phyloP scores from a whole-genome alignment of 2,888 invertebrate species.

The Drosophila mimetica region DNA sequence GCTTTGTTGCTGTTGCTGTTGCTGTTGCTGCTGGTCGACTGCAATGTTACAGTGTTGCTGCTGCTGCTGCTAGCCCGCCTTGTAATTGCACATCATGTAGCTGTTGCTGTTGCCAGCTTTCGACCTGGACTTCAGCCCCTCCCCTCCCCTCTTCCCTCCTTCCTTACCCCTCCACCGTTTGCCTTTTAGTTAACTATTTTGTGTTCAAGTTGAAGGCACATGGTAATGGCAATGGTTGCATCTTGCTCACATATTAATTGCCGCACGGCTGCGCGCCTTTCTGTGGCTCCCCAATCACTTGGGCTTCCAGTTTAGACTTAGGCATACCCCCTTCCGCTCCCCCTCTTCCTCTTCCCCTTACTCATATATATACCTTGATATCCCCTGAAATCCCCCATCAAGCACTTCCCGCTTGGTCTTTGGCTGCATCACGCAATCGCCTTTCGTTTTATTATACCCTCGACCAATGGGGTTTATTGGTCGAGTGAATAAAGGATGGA shows the following conservation, averaged over 20 bases:
- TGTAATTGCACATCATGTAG: constrained; percentile 58
- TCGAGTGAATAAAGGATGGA: neutral
- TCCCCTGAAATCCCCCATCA: constrained; percentile 23
- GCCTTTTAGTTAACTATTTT: constrained; percentile 82
- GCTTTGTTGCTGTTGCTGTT: constrained; percentile 50
- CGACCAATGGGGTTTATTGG: constrained; percentile 15
- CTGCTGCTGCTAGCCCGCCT: constrained; percentile 50
- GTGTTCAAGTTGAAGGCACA: constrained; percentile 80
- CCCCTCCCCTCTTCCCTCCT: constrained; percentile 2
- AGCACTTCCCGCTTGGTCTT: constrained; percentile 26
- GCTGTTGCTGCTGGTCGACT: constrained; percentile 10
- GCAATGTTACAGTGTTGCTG: constrained; percentile 45
- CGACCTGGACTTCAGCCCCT: constrained; percentile 39
- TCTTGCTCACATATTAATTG: constrained; percentile 79
- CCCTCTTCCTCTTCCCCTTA: too few species aligned
- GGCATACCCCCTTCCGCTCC: constrained; percentile 11
- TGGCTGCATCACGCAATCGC: constrained; percentile 58
- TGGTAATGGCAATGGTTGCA: constrained; percentile 80
- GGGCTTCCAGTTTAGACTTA: constrained; percentile 34
- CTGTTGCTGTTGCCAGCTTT: constrained; percentile 65
- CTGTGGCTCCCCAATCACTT: constrained; percentile 58
- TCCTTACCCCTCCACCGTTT: constrained; percentile 1
- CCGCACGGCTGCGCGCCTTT: constrained; percentile 80
- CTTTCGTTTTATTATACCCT: constrained; percentile 37
- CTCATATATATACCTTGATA: neutral